Evolutionary conservation across 1,140 invertebrate species (phyloP).

Genomic region (Apocrypta bakeri): DNA sequence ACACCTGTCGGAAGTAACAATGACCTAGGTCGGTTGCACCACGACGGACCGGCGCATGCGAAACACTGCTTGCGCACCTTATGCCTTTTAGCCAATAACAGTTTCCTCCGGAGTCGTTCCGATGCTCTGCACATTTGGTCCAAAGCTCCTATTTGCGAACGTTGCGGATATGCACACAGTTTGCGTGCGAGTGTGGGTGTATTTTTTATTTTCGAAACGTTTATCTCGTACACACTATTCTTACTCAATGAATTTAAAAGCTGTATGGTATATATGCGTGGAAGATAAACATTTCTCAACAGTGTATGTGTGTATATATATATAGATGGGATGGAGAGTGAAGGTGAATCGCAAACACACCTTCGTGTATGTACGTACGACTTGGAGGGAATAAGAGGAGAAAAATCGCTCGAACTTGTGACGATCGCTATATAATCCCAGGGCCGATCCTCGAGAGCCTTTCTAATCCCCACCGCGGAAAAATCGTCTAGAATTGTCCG

Average conservation of each 20-base stretch:
- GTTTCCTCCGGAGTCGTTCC: background rate
- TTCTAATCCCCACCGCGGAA: slow-evolving; percentile 33
- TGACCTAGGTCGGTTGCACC: slow-evolving; percentile 43
- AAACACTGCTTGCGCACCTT: background rate
- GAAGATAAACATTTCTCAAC: too few species aligned
- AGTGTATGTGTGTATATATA: too few species aligned
- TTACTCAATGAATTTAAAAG: background rate
- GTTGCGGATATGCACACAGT: background rate
- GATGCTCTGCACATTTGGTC: slow-evolving; percentile 20
- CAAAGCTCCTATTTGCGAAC: slow-evolving; percentile 10
- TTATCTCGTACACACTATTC: background rate
- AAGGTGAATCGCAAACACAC: slow-evolving; percentile 25
- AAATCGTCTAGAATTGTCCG: too few species aligned
- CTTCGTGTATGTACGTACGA: background rate
- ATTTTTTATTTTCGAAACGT: slow-evolving; percentile 13
- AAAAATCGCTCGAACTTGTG: slow-evolving; percentile 34
- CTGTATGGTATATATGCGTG: too few species aligned
- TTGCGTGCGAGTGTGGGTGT: too few species aligned
- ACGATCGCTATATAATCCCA: slow-evolving; percentile 5
- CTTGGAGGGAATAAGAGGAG: background rate
- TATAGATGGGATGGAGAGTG: too few species aligned
- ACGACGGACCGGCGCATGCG: background rate
- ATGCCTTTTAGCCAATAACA: too few species aligned
- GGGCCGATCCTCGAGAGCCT: slow-evolving; percentile 30
- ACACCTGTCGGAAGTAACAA: slow-evolving; percentile 48